Conservation (phyloP, 2,113 vertebrate species). For the Elephas maximus region DNA sequence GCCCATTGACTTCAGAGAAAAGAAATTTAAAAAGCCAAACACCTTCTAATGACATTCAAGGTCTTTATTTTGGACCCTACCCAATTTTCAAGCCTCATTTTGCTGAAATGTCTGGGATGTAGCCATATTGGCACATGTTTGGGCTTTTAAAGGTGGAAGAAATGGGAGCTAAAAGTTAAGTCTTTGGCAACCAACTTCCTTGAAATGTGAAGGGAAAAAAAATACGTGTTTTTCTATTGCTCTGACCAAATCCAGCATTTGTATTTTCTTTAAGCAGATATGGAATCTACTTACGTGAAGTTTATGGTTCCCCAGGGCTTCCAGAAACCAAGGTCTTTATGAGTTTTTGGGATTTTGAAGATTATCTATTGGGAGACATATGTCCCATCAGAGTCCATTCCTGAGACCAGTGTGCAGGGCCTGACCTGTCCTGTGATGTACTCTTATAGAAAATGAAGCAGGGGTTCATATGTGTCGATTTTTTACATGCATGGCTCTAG, state of each 20-base stretch:
- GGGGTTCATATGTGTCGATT: not conserved
- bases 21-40: slow-evolving; percentile 53
- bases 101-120: not conserved
- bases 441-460: not conserved
- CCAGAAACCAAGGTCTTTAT: not conserved
- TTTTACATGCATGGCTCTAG: not conserved
- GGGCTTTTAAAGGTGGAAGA: slow-evolving; percentile 62
- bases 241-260: slow-evolving; percentile 56
- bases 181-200: slow-evolving; percentile 59
- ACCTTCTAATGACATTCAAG: slow-evolving; percentile 6
- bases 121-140: slow-evolving; percentile 60
- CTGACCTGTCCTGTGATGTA: not conserved
- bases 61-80: slow-evolving; percentile 19
- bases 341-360: not conserved
- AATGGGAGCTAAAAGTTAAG: slow-evolving; percentile 40
- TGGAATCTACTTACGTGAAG: slow-evolving; percentile 63
- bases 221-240: slow-evolving; percentile 69
- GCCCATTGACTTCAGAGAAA: not conserved
- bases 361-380: not conserved
- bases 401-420: not conserved
- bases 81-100: not conserved
- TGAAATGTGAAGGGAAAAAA: slow-evolving; percentile 50
- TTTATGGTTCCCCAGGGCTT: slow-evolving; percentile 33
- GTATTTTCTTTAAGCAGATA: slow-evolving; percentile 55
- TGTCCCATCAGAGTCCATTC: not conserved